These are phyloP conservation scores for Thalassoma bifasciatum DNA, from an alignment of 2,113 vertebrate genomes.

Conservation along the genomic window DNA sequence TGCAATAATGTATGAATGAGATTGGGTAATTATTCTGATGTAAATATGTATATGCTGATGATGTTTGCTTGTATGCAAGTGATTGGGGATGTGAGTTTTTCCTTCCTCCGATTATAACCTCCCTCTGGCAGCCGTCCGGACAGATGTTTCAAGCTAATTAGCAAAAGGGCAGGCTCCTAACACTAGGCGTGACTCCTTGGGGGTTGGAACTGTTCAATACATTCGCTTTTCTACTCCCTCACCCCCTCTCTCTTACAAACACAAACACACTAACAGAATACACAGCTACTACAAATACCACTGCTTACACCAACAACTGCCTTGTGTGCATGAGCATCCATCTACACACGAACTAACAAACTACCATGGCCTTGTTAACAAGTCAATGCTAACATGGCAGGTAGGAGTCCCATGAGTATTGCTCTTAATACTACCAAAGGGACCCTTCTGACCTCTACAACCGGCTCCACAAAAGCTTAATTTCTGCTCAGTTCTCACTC, in stretches of 20 bases:
- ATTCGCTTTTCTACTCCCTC: background rate
- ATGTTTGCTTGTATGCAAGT: constrained; percentile 18
- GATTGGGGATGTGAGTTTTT: constrained; percentile 15
- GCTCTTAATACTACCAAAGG: constrained; percentile 11
- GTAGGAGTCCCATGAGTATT: constrained; percentile 26
- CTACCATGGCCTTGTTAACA: constrained; percentile 26
- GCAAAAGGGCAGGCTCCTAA: constrained; percentile 70
- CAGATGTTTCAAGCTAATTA: constrained; percentile 77
- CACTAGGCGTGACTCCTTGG: constrained; percentile 59
- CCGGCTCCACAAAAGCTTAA: constrained; percentile 32
- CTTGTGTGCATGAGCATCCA: constrained; percentile 4
- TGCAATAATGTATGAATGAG: background rate
- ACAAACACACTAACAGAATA: background rate
- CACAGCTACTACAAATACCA: constrained; percentile 11
- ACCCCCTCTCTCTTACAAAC: background rate
- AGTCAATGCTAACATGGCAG: constrained; percentile 9
- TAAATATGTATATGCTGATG: constrained; percentile 21
- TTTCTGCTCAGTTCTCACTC: constrained; percentile 25
- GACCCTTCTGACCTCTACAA: constrained; percentile 38
- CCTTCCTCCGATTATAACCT: constrained; percentile 49
- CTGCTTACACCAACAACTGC: background rate
- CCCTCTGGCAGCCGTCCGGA: constrained; percentile 56
- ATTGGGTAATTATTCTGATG: background rate
- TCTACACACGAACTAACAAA: constrained; percentile 17
- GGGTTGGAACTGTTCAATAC: constrained; percentile 54